A percentile compares a stretch with the other conserved stretches of the same genome.
Evolutionary conservation across 2,797 vertebrate species (phyloP).

Genomic region (Enteromius anoplus): DNA sequence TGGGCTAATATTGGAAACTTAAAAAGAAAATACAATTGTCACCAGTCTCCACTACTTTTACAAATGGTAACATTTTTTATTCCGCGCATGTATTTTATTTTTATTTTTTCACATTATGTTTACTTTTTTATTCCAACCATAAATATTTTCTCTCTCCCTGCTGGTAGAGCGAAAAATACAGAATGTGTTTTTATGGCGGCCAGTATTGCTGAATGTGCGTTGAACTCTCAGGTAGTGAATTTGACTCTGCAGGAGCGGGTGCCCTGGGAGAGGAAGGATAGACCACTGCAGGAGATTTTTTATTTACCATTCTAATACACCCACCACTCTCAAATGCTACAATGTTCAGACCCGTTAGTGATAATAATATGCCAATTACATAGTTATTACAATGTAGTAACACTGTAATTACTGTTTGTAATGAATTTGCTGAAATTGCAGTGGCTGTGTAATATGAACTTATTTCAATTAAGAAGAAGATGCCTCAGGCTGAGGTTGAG

Average conservation of each 20-base stretch:
- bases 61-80: background rate
- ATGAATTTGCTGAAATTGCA: constrained; percentile 2
- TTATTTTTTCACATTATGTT: constrained; percentile 7
- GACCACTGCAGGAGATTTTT: constrained; percentile 36
- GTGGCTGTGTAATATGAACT: background rate
- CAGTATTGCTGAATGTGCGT: constrained; percentile 49
- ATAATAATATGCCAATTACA: constrained; percentile 14
- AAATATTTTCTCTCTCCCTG: constrained; percentile 40
- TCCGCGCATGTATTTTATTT: background rate
- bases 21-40: background rate
- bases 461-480: constrained; percentile 32
- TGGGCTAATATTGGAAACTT: background rate
- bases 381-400: constrained; percentile 41
- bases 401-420: constrained; percentile 3
- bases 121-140: constrained; percentile 38
- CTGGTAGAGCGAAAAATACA: constrained; percentile 22
- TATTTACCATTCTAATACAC: background rate
- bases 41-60: background rate
- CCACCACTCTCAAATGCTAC: background rate
- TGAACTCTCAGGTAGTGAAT: constrained; percentile 36
- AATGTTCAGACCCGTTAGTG: background rate
- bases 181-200: constrained; percentile 35
- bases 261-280: constrained; percentile 30
- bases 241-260: constrained; percentile 24
- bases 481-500: constrained; percentile 14